These are phyloP conservation scores for Bruchidius siliquastri DNA, from an alignment of 2,888 invertebrate species.

Conservation along the genomic window DNA sequence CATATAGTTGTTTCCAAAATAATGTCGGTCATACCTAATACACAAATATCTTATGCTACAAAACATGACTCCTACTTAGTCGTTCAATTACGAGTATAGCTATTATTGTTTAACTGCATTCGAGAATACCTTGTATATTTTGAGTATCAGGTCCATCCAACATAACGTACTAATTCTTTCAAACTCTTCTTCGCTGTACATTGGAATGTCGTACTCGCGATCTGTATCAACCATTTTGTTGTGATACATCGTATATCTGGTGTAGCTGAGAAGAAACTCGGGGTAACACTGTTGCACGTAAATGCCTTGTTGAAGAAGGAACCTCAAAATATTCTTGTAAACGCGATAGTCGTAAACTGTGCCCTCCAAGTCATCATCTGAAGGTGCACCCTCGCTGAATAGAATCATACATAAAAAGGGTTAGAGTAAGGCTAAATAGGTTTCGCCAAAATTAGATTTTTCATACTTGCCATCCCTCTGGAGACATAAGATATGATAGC, in stretches of 20 bases:
- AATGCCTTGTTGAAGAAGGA: constrained; percentile 40
- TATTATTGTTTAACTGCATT: too few species aligned
- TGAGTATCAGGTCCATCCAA: constrained; percentile 61
- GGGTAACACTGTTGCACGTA: constrained; percentile 43
- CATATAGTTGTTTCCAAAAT: too few species aligned
- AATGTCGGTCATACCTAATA: too few species aligned
- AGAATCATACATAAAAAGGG: too few species aligned
- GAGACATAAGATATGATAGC: too few species aligned
- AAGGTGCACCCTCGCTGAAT: constrained; percentile 16
- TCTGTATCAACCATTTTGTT: neutral
- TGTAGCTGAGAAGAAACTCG: constrained; percentile 43
- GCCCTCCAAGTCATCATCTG: constrained; percentile 15
- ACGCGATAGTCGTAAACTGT: constrained; percentile 31
- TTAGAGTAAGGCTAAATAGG: too few species aligned
- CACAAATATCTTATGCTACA: too few species aligned
- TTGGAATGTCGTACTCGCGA: neutral
- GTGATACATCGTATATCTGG: constrained; percentile 39
- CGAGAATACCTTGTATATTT: constrained; percentile 52
- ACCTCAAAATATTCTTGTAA: constrained; percentile 40
- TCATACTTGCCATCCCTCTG: too few species aligned
- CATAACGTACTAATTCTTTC: constrained; percentile 42
- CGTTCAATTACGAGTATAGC: too few species aligned
- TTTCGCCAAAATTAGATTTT: too few species aligned
- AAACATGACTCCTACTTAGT: too few species aligned
- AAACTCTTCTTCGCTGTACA: constrained; percentile 23